Evolutionary conservation across 2,797 vertebrate genomes (phyloP).

Genomic region (Prionace glauca): DNA sequence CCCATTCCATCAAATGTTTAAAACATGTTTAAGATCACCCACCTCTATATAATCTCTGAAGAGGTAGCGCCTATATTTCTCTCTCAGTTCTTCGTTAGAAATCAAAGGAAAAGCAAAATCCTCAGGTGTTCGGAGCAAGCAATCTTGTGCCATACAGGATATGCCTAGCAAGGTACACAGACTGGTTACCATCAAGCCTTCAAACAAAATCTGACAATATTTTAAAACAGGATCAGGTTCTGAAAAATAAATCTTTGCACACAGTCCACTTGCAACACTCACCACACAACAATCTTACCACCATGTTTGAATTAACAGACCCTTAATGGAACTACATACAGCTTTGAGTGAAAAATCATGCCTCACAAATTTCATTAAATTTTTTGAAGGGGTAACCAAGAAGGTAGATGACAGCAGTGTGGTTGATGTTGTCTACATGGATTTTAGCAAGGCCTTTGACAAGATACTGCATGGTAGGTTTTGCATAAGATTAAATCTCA

Average conservation of each 20-base stretch:
- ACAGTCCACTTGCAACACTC: neutral
- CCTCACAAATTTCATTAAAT: no score
- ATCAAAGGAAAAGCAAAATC: slow-evolving; percentile 93
- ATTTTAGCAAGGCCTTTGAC: no score
- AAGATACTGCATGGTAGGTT: no score
- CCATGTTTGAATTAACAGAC: neutral
- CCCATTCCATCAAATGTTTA: neutral
- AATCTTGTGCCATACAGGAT: slow-evolving; percentile 98
- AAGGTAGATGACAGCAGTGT: no score
- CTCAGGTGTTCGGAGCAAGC: slow-evolving; percentile 86
- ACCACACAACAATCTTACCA: neutral
- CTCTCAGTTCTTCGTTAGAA: slow-evolving; percentile 89
- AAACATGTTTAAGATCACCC: slow-evolving; percentile 38
- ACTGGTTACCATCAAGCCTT: neutral
- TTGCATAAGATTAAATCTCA: no score
- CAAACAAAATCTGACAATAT: neutral
- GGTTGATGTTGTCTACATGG: no score
- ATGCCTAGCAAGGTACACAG: slow-evolving; percentile 61
- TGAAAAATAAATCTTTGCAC: neutral
- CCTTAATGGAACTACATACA: neutral
- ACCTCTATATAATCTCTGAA: slow-evolving; percentile 99
- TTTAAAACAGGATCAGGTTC: neutral
- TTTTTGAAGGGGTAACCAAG: no score
- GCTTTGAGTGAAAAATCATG: no score
- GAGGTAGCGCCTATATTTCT: slow-evolving; percentile 99